phyloP scores from a whole-genome alignment of 2,888 invertebrate species.

The Sinhomidia bicolor region DNA sequence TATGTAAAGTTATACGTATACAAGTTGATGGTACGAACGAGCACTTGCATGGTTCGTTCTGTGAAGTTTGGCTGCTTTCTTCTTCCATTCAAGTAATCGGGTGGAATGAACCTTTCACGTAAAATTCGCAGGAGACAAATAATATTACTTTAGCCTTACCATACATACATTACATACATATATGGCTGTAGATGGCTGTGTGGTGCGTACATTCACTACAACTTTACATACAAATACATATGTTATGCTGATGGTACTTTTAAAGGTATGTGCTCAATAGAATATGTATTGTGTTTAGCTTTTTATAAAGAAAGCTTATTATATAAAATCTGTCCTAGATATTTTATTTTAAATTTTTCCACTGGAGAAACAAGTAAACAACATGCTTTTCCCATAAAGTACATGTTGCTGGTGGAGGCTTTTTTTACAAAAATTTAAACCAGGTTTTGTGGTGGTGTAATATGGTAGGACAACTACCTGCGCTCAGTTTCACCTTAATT shows the following conservation, averaged over 20 bases:
- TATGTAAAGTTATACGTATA: conserved; percentile 7
- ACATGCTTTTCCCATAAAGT: neutral
- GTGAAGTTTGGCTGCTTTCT: conserved; percentile 9
- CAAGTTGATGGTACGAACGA: neutral
- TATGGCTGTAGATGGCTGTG: neutral
- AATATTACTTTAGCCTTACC: neutral
- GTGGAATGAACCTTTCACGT: conserved; percentile 69
- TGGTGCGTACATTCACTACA: neutral
- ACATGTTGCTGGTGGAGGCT: neutral
- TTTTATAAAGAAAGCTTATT: too few species aligned
- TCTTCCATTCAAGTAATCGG: conserved; percentile 46
- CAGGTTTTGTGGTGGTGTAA: too few species aligned
- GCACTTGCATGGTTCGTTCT: neutral
- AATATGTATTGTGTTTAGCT: too few species aligned
- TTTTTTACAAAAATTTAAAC: too few species aligned
- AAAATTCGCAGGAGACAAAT: neutral
- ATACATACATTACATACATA: neutral
- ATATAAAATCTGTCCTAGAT: too few species aligned
- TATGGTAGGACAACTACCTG: too few species aligned
- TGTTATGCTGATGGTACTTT: neutral
- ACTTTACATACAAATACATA: neutral
- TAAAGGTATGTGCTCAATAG: neutral
- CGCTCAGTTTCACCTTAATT: neutral
- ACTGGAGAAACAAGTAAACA: neutral
- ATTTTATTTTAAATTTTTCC: neutral